Conservation (phyloP, 2,888 invertebrate genomes). For the Caenorhabditis doughertyi region DNA sequence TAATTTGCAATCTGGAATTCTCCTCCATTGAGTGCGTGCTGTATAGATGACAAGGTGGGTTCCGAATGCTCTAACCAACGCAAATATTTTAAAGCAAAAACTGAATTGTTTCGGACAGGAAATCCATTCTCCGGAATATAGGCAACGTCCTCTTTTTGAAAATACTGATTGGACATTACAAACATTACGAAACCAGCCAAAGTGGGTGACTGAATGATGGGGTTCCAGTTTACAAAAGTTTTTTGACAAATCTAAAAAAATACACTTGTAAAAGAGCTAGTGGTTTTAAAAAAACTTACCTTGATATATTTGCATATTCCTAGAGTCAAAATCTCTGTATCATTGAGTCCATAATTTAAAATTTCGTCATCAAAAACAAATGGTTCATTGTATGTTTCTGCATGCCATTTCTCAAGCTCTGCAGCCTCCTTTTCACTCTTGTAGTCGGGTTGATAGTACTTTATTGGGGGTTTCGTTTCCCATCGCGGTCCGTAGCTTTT, state of each 20-base stretch:
- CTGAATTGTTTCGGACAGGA: background rate
- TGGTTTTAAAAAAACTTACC: background rate
- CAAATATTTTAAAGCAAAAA: background rate
- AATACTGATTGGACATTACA: background rate
- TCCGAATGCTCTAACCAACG: background rate
- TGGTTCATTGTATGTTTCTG: background rate
- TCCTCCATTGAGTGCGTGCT: background rate
- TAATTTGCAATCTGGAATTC: too few relatives aligned
- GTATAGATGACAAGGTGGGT: background rate
- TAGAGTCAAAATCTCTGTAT: background rate
- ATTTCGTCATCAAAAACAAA: constrained; percentile 27
- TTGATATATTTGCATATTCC: background rate
- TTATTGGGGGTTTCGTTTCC: background rate
- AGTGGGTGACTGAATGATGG: background rate
- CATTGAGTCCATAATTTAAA: background rate
- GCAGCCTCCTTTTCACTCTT: background rate
- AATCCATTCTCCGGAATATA: background rate
- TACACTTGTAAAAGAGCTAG: too few relatives aligned
- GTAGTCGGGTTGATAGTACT: constrained; percentile 7
- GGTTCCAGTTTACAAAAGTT: background rate
- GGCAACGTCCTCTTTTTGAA: background rate
- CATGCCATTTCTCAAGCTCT: background rate
- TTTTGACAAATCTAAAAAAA: background rate
- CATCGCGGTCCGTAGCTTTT: background rate
- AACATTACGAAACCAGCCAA: background rate